Base-by-base conservation (phyloP, 2,888 invertebrate species). In the Aphidius colemani region DNA sequence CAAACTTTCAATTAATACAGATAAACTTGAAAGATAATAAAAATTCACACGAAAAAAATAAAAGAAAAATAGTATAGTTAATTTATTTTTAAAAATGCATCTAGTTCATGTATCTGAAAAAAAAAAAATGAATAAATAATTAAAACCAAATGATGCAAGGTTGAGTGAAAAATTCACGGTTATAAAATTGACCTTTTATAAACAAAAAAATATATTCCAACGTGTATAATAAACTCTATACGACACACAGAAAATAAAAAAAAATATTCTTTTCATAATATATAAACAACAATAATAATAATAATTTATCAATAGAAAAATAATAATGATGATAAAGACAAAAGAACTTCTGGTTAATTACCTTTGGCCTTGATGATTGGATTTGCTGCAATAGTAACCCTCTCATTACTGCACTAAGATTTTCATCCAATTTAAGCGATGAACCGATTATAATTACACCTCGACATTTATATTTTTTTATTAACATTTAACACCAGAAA, bases 81-180 rank as follows among this genome's bases (percentile, higher is more conserved):
- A 39, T 18, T 43, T 11, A 45, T n/a, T 44, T 18, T 30, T 10
- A n/a, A 43, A 53, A 41, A 53, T 13, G 9, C 45, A 45, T 45
- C 30, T 6, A 18, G 10, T 44, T 57, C 13, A 30, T 45, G 11
- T 7, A 45, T 44, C 11, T 41, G 45, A 46, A 30, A 10, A 13
- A 57, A 45, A 45, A 46, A 56, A 44, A 44, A n/a, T 10, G 18
- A 9, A 45, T 6, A 10, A 39, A 18, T n/a, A 57, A 57, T 57
- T 11, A 57, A 18, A 13, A 46, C n/a, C 39, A 57, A 48, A 46
- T 57, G 46, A 57, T 45, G 57, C 57, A 57, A 57, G 56, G 56
- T 57, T 30, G 45, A 45, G 39, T 45, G 50, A 58, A 63, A 49
- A 40, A 50, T 62, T 62, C 57, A 58, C 44, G 62, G 53, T 61